Conservation (phyloP, 2,113 vertebrate genomes). For the Chloroceryle aenea region DNA sequence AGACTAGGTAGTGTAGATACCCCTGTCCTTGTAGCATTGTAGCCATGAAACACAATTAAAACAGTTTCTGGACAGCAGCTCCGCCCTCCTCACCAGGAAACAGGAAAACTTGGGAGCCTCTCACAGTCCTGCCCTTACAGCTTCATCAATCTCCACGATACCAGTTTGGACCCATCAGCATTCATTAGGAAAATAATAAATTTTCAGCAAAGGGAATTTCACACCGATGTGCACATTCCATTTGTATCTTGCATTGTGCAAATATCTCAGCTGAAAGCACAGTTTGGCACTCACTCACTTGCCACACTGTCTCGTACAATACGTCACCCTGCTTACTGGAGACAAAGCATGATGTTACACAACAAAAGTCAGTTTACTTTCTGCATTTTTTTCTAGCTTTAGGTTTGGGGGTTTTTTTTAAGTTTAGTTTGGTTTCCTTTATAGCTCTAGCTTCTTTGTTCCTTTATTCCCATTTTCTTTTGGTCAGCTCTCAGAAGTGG, state of each 20-base stretch:
- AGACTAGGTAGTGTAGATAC: background rate
- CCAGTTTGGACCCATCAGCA: background rate
- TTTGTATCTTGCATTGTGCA: background rate
- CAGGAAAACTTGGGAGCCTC: too few relatives aligned
- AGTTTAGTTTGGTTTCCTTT: background rate
- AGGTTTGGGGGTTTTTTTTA: rapidly evolving
- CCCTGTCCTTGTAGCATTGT: background rate
- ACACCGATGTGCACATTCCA: background rate
- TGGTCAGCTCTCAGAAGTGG: slow-evolving; percentile 29
- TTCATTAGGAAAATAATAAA: background rate
- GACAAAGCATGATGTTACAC: background rate
- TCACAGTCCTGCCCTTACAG: background rate
- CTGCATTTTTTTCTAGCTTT: background rate
- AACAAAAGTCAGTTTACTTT: background rate
- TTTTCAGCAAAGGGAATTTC: background rate
- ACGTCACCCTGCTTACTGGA: background rate
- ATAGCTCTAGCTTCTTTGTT: background rate
- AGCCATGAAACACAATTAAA: background rate
- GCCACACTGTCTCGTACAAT: background rate
- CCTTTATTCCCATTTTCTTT: slow-evolving; percentile 24
- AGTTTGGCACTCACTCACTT: background rate
- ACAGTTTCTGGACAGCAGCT: background rate
- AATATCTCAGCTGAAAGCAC: background rate
- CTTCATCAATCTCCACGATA: rapidly evolving
- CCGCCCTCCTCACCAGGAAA: background rate